Conservation (phyloP, 2,113 vertebrate species). For the Podiceps cristatus region DNA sequence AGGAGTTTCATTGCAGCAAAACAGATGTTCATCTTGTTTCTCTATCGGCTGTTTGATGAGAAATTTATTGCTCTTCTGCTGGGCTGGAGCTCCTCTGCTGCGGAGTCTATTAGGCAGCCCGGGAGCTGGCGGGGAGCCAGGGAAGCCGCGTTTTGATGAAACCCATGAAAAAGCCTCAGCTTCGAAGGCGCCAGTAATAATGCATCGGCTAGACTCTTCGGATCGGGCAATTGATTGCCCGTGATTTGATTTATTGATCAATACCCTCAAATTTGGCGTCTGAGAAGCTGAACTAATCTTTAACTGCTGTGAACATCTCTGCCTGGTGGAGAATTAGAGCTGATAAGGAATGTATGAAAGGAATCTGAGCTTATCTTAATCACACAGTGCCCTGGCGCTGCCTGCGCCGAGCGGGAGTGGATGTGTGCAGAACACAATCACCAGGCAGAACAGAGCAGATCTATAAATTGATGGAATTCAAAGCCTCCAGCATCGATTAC, state of each 20-base stretch:
- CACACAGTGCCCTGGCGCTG: conserved; percentile 80
- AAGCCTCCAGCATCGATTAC: conserved; percentile 99
- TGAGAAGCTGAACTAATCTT: conserved; percentile 93
- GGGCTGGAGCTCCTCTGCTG: conserved; percentile 83
- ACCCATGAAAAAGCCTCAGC: conserved; percentile 78
- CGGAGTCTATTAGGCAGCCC: conserved; percentile 84
- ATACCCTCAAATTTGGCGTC: conserved; percentile 92
- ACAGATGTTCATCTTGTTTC: conserved; percentile 89
- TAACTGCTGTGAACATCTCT: conserved; percentile 89
- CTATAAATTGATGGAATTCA: conserved; percentile 99
- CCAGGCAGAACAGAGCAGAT: conserved; percentile 98
- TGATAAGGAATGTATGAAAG: conserved; percentile 93
- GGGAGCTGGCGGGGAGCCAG: conserved; percentile 82
- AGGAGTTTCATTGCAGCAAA: conserved; percentile 86
- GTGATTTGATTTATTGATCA: conserved; percentile 99
- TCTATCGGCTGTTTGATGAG: conserved; percentile 89
- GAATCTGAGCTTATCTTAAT: conserved; percentile 94
- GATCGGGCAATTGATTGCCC: conserved; percentile 95
- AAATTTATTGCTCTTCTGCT: conserved; percentile 89
- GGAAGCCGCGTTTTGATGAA: conserved; percentile 82
- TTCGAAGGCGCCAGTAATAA: conserved; percentile 90
- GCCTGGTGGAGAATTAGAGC: conserved; percentile 86
- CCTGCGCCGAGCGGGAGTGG: conserved; percentile 66
- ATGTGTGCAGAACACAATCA: conserved; percentile 86
- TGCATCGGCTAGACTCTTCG: conserved; percentile 91